phyloP scores from a whole-genome alignment of 2,113 vertebrate genomes.

The Thomomys bottae region DNA sequence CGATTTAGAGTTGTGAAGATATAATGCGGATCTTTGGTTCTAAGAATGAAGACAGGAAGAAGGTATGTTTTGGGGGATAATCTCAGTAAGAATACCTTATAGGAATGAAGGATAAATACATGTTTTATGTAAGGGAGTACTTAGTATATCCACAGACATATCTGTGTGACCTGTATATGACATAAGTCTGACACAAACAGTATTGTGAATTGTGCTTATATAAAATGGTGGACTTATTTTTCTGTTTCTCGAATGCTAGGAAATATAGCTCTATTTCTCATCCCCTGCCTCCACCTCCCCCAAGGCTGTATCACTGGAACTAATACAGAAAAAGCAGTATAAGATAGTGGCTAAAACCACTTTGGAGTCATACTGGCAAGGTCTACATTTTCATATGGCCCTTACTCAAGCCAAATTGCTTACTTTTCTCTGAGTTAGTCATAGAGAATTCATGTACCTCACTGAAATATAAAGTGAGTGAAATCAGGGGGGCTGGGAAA shows the following conservation, averaged over 20 bases:
- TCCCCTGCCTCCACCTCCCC: no score
- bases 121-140: not conserved
- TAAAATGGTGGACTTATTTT: not conserved
- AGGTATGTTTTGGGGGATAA: not conserved
- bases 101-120: not conserved
- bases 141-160: not conserved
- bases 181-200: not conserved
- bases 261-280: not conserved
- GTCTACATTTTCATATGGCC: not conserved
- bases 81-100: not conserved
- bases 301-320: not conserved
- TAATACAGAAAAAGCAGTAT: not conserved
- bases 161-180: rapidly evolving
- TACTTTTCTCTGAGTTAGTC: not conserved
- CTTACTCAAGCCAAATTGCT: not conserved
- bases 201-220: not conserved
- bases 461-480: not conserved
- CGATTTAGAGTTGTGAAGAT: not conserved
- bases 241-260: conserved; percentile 42
- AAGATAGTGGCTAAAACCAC: not conserved
- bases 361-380: not conserved
- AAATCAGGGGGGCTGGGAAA: not conserved
- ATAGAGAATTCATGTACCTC: not conserved
- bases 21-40: not conserved
- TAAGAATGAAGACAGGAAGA: not conserved